Evolutionary conservation across 2,797 vertebrate genomes (phyloP), one percentile per base, ranked within the genome.

Genomic region (Fringilla coelebs): DNA sequence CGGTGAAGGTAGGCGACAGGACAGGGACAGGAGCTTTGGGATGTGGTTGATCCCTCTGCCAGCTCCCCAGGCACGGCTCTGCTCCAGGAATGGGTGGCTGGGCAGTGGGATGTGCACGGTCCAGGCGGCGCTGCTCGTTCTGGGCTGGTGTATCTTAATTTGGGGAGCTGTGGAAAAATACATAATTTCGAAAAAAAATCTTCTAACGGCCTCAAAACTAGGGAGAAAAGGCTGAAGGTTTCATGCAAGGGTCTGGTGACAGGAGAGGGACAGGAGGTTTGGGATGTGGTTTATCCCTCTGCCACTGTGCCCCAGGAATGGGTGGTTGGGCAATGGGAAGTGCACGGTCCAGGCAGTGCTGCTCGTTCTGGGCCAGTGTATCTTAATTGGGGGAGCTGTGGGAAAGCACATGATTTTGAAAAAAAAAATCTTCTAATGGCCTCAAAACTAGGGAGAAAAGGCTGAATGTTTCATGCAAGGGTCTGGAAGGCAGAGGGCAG

Each of bases 21-120:
- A 0, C 19, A 71, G 45, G 38, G 43, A 1, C 9, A 40, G 36
- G 19, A 1, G 28, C 0, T 1, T 11, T 7, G 93, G 78, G 78
- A 17, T 73, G 75, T 0, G 25, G 2, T 45, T n/a, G 7, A 1
- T 16, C 71, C 72, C 13, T 1, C 29, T 32, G 51, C 12, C 7
- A 0, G 29, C 17, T 26, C 51, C 65, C 45, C 28, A 0, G 41
- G 41, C 6, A 0, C 5, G 49, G 36, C 73, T 6, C 0, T 3
- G 28, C 15, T 43, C 60, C 40, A 25, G 19, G 26, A 60, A 5
- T 0, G 22, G 18, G 17, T 12, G 46, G 18, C 7, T 90, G 67
- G 85, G 91, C 48, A 3, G 0, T 3, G 76, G 49, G 46, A 24
- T 41, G 29, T 3, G 7, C 36, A 1, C 1, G 3, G 24, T 28